Evolutionary conservation across 2,113 vertebrate species (phyloP).

Genomic region (Ceratotherium simum): DNA sequence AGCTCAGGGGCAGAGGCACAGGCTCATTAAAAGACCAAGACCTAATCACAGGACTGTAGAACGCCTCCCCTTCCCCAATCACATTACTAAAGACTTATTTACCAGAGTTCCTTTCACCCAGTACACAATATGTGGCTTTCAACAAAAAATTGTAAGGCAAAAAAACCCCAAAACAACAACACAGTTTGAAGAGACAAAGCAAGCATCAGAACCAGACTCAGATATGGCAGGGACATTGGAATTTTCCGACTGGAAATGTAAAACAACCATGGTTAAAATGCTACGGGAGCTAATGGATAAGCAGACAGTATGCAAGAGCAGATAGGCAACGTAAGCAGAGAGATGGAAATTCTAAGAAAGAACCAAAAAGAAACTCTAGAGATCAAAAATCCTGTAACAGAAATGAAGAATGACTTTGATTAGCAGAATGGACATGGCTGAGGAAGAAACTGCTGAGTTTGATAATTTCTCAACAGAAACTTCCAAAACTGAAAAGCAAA

Average conservation of each 20-base stretch:
- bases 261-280: neutral
- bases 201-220: too few species aligned
- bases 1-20: neutral
- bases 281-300: neutral
- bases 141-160: neutral
- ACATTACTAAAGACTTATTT: neutral
- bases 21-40: neutral
- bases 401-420: neutral
- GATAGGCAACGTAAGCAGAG: neutral
- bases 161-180: too few species aligned
- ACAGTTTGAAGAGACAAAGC: neutral
- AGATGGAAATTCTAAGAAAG: too few species aligned
- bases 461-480: neutral
- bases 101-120: neutral
- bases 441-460: neutral
- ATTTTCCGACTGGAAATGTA: neutral
- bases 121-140: neutral
- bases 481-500: neutral
- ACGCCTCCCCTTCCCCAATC: rapidly evolving
- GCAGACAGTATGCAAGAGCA: neutral
- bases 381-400: neutral
- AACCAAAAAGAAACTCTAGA: too few species aligned
- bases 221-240: neutral
- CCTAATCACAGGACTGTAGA: neutral
- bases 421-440: neutral